phyloP scores from a whole-genome alignment of 1,140 invertebrate species.

The Papilio polytes region DNA sequence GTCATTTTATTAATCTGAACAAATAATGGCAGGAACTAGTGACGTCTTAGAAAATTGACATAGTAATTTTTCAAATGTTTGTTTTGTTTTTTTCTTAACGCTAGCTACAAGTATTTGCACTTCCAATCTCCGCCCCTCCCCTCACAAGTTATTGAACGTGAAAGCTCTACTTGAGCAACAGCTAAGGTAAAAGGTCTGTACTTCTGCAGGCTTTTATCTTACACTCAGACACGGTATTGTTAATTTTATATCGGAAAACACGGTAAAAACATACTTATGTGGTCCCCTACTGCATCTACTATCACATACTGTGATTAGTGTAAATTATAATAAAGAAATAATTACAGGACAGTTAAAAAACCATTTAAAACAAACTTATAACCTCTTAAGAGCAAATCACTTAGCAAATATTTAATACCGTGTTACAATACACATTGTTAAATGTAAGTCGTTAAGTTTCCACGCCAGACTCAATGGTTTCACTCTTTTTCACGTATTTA shows the following conservation, averaged over 20 bases:
- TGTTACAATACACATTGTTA: too few species aligned
- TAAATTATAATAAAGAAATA: too few species aligned
- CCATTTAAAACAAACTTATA: too few species aligned
- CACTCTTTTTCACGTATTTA: neutral
- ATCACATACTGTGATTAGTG: too few species aligned
- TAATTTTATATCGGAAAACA: neutral
- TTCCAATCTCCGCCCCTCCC: neutral
- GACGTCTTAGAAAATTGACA: neutral
- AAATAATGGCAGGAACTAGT: neutral
- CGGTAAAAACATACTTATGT: too few species aligned
- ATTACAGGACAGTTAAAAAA: too few species aligned
- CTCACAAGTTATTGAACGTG: neutral
- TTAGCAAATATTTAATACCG: too few species aligned
- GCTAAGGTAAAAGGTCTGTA: neutral
- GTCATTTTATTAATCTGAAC: neutral
- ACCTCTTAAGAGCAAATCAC: too few species aligned
- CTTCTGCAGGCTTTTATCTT: constrained; percentile 7
- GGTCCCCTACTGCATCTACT: too few species aligned
- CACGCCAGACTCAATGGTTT: neutral
- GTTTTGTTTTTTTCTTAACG: too few species aligned
- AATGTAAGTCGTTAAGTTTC: too few species aligned
- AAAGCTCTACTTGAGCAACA: constrained; percentile 2
- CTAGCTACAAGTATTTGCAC: neutral
- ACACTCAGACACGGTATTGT: neutral
- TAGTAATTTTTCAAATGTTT: too few species aligned